Percentiles rank a stretch among this genome's conserved stretches.
These are phyloP conservation scores for Meandrusa payeni DNA, from an alignment of 2,888 invertebrate species.

Conservation along the genomic window DNA sequence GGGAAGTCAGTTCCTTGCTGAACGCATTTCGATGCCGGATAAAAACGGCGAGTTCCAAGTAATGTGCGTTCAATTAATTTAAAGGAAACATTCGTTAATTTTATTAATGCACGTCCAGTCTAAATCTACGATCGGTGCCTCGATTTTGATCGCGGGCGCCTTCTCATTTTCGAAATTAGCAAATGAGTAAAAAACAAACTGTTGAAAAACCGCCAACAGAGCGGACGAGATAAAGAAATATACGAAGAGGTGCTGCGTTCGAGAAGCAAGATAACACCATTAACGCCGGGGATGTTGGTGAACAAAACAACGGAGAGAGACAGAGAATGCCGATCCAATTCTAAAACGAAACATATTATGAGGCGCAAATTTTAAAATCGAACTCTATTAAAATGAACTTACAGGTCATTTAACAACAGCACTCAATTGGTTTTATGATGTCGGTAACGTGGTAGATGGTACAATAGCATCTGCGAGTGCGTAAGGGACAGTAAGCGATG, in stretches of 20 bases:
- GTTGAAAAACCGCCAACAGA: constrained; percentile 66
- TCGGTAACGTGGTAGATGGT: constrained; percentile 29
- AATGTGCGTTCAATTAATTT: constrained; percentile 72
- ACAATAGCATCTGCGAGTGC: constrained; percentile 40
- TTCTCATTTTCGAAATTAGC: constrained; percentile 80
- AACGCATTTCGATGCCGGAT: constrained; percentile 60
- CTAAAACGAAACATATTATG: constrained; percentile 21
- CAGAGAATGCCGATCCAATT: constrained; percentile 34
- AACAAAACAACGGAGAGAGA: constrained; percentile 70
- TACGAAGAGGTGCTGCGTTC: constrained; percentile 79
- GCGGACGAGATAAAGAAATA: constrained; percentile 79
- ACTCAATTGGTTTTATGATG: constrained; percentile 25
- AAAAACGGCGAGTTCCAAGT: constrained; percentile 61
- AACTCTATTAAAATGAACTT: constrained; percentile 18
- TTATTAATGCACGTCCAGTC: constrained; percentile 69
- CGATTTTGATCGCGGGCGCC: constrained; percentile 70
- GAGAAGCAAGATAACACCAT: constrained; percentile 77
- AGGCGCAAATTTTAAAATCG: constrained; percentile 19
- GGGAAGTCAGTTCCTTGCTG: constrained; percentile 41
- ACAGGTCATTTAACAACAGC: constrained; percentile 23
- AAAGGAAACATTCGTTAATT: constrained; percentile 76
- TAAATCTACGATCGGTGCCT: constrained; percentile 69
- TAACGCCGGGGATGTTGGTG: constrained; percentile 72
- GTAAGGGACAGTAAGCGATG: constrained; percentile 65
- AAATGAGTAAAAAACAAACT: constrained; percentile 73